Evolutionary conservation across 2,113 vertebrate genomes (phyloP), one percentile per base, ranked within the genome.

Genomic region (Podocnemis expansa): DNA sequence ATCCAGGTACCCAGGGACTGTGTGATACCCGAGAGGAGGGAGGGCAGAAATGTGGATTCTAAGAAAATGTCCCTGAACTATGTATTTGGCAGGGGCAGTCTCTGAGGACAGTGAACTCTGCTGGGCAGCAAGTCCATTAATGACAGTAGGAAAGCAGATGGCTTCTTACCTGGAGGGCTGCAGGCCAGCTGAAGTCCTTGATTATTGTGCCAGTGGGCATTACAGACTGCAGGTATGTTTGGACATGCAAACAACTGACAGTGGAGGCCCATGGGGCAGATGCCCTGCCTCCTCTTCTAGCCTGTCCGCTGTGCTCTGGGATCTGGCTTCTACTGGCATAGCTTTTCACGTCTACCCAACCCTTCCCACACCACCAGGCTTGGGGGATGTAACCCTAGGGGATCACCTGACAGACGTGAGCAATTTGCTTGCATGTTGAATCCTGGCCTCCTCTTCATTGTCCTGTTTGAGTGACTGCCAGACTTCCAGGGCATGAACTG

Each of bases 161-260:
- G 55, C 49, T 78, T 25, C 49, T 8, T 55, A 55, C 13, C 10
- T 0, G 45, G 38, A 2, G 25, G 34, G 43, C 21, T 1, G 0
- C 3, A 29, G 47, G 56, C 49, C 5, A 2, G 11, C 2, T 0
- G 24, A 49, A 0, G 43, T 89, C 22, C 79, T 45, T 29, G 51
- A 24, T 56, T 12, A 47, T 24, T 73, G 43, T 73, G 34, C 29
- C 86, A 16, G 7, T 4, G 16, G 63, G 34, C 34, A n/a, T 67
- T n/a, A 13, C 14, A 67, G 63, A 67, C 34, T 34, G 8, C 4
- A 8, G 2, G 14, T 34, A 9, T 31, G 1, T 38, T 67, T 34
- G 17, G 63, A 19, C 16, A 16, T 4, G 34, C 34, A 21, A 67
- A n/a, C 34, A 17, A 19, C 73, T 11, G 22, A 78, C 70, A 14